A percentile compares a stretch with the other conserved stretches of the same genome.
Conservation (phyloP, 2,113 vertebrate species). For the Eulemur rufifrons region DNA sequence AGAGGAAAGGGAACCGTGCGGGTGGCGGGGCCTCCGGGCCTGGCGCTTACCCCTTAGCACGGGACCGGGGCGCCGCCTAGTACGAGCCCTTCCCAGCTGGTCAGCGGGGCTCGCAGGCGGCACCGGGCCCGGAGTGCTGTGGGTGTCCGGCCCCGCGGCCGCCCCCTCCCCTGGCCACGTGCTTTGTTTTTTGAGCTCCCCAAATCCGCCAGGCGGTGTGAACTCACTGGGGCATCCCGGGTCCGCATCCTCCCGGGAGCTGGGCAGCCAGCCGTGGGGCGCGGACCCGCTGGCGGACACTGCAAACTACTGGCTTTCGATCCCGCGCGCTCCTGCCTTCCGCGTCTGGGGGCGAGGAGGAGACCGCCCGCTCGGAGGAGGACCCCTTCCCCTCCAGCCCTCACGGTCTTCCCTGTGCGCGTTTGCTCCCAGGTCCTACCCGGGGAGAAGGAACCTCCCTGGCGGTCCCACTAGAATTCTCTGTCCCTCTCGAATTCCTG, state of each 20-base stretch:
- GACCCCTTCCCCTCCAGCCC: background rate
- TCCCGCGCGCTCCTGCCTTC: background rate
- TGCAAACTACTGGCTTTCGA: background rate
- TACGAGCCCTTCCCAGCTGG: background rate
- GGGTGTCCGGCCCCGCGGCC: background rate
- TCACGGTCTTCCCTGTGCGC: background rate
- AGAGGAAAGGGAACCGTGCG: background rate
- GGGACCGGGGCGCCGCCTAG: background rate
- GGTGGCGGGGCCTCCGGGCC: background rate
- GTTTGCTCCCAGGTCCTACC: background rate
- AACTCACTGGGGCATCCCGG: background rate
- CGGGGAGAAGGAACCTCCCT: background rate
- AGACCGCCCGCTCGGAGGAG: background rate
- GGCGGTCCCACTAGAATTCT: background rate
- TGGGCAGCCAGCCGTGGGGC: background rate
- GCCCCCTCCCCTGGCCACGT: background rate
- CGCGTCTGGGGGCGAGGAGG: background rate
- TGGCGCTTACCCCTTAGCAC: background rate
- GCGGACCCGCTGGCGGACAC: background rate
- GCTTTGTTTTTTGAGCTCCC: slow-evolving; percentile 33
- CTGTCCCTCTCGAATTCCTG: background rate
- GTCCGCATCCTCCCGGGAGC: background rate
- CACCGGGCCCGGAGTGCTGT: rapidly evolving
- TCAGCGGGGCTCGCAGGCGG: background rate
- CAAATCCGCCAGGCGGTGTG: background rate